Conservation (phyloP, 2,113 vertebrate genomes). For the Nestor notabilis region DNA sequence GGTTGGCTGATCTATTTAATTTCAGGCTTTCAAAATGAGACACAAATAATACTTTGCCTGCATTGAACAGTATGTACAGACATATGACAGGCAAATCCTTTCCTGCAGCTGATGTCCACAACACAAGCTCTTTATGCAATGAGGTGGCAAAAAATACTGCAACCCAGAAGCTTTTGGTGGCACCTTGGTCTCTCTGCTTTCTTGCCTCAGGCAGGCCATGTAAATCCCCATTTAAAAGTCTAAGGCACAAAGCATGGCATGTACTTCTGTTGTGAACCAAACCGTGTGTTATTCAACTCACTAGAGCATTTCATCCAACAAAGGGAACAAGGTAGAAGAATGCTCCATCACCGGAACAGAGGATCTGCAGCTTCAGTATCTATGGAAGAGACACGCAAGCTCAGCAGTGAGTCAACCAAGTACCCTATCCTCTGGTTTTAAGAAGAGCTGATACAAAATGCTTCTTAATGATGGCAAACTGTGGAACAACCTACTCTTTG, state of each 20-base stretch:
- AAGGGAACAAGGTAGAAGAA: not conserved
- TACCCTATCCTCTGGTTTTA: not conserved
- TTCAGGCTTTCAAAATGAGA: not conserved
- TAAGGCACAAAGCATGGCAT: not conserved
- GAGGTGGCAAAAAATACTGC: not conserved
- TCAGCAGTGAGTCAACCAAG: not conserved
- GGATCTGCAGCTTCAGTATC: not conserved
- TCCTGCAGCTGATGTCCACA: not conserved
- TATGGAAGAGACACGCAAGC: not conserved
- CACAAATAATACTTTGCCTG: not conserved
- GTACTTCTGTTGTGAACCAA: not conserved
- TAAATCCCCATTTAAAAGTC: not conserved
- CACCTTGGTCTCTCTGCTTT: not conserved
- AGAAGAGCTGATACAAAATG: not conserved
- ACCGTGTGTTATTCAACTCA: not conserved
- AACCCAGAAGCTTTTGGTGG: not conserved
- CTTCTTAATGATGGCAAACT: not conserved
- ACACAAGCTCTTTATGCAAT: not conserved
- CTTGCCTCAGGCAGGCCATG: not conserved
- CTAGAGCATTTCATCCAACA: not conserved
- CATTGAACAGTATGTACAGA: not conserved
- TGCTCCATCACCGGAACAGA: not conserved
- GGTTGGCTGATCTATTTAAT: not conserved
- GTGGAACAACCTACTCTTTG: not conserved
- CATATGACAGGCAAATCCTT: not conserved